Percentiles rank a stretch among this genome's conserved stretches.
Conservation (phyloP, 2,113 vertebrate species). For the Epinephelus moara region DNA sequence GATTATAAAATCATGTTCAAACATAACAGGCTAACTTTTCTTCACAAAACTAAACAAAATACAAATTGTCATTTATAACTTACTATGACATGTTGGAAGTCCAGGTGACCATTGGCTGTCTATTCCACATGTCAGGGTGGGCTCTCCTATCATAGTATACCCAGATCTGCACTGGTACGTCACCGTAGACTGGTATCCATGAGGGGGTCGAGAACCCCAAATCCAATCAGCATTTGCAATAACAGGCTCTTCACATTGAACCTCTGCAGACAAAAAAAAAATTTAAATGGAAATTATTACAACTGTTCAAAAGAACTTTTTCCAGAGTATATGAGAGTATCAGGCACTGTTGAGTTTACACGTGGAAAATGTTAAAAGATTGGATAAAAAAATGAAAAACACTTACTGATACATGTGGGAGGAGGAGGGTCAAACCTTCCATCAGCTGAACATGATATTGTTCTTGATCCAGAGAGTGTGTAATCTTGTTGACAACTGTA, state of each 20-base stretch:
- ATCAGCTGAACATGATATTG: constrained; percentile 10
- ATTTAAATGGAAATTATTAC: not conserved
- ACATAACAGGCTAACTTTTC: not conserved
- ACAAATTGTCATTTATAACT: constrained; percentile 16
- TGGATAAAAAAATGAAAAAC: not conserved
- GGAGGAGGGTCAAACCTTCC: constrained; percentile 40
- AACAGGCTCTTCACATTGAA: accelerated
- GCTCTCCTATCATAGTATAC: not conserved
- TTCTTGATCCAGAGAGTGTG: not conserved
- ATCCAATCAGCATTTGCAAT: accelerated
- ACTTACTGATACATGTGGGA: constrained; percentile 75
- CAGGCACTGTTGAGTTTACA: not conserved
- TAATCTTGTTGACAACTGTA: constrained; percentile 34
- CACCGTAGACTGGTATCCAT: not conserved
- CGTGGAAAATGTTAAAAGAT: not conserved
- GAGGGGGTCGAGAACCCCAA: not conserved
- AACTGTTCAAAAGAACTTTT: not conserved
- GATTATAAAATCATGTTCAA: not conserved
- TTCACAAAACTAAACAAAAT: not conserved
- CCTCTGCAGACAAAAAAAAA: constrained; percentile 37
- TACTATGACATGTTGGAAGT: constrained; percentile 65
- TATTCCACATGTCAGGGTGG: constrained; percentile 3
- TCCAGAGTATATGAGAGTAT: not conserved
- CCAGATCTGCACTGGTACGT: not conserved
- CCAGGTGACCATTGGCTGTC: constrained; percentile 57